These are phyloP conservation scores for Elanoides forficatus DNA, from an alignment of 2,113 vertebrate species.

Conservation along the genomic window DNA sequence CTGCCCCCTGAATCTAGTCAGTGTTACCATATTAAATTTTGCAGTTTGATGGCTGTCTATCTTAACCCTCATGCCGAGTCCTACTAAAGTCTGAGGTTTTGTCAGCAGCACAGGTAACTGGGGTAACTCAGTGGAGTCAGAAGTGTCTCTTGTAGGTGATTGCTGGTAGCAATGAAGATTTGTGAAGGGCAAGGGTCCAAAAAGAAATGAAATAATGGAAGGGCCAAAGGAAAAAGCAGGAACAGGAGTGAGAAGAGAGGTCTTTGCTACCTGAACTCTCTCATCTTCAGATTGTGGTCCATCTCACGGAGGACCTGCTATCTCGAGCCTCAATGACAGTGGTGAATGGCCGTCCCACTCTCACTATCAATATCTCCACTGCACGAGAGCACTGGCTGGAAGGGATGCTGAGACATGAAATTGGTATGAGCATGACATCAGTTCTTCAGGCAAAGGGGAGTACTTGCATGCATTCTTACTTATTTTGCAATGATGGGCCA, in stretches of 20 bases:
- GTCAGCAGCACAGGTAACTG: background rate
- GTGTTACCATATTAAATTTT: background rate
- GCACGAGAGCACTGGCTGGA: conserved; percentile 94
- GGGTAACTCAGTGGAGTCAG: background rate
- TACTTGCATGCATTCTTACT: background rate
- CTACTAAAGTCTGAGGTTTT: background rate
- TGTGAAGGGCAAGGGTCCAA: background rate
- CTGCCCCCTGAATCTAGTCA: background rate
- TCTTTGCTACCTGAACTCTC: background rate
- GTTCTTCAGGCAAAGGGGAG: background rate
- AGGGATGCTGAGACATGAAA: conserved; percentile 93
- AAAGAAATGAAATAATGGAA: background rate
- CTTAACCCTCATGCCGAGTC: background rate
- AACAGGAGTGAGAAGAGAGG: background rate
- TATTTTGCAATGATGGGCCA: background rate
- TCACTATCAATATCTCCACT: conserved; percentile 87
- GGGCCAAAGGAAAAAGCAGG: background rate
- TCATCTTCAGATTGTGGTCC: conserved; percentile 84
- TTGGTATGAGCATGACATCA: conserved; percentile 70
- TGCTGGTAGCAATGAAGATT: background rate
- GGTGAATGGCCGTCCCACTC: conserved; percentile 87
- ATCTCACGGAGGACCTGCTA: conserved; percentile 91
- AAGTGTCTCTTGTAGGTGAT: background rate
- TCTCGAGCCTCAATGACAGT: conserved; percentile 95
- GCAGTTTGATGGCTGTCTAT: background rate